Conservation (phyloP, 2,797 vertebrate genomes). For the Falco cherrug region DNA sequence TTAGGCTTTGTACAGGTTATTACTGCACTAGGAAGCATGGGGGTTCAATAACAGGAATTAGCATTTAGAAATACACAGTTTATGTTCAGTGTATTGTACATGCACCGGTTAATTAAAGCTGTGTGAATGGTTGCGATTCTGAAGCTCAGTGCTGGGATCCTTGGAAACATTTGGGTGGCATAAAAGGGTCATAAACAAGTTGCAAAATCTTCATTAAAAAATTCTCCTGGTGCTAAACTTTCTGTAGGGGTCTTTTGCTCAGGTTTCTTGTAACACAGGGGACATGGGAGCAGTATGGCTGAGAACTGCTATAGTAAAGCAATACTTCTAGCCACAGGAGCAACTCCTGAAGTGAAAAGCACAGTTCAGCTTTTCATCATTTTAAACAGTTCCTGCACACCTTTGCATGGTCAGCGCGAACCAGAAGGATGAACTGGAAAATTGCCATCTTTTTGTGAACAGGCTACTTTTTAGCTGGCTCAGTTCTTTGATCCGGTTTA, state of each 20-base stretch:
- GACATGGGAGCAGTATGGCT: background rate
- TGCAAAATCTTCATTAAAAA: background rate
- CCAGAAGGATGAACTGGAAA: background rate
- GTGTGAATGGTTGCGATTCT: background rate
- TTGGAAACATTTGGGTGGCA: background rate
- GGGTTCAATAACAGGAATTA: conserved; percentile 56
- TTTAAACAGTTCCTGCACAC: background rate
- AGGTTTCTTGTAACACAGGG: background rate
- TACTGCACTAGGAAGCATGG: conserved; percentile 33
- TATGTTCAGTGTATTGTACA: background rate
- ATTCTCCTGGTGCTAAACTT: background rate
- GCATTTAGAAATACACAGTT: conserved; percentile 55
- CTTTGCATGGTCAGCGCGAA: background rate
- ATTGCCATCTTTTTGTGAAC: background rate
- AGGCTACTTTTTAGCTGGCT: background rate
- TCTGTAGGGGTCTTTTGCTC: background rate
- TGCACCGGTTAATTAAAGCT: conserved; percentile 35
- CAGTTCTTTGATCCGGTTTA: background rate
- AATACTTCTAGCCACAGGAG: background rate
- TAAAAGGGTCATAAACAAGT: background rate
- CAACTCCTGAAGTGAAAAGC: background rate
- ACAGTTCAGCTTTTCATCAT: background rate
- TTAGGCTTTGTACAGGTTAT: conserved; percentile 48
- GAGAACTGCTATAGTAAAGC: background rate
- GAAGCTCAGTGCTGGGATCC: background rate